Evolutionary conservation across 1,140 invertebrate species (phyloP), one percentile per base, ranked within the genome.

Genomic region (Wasmannia auropunctata): DNA sequence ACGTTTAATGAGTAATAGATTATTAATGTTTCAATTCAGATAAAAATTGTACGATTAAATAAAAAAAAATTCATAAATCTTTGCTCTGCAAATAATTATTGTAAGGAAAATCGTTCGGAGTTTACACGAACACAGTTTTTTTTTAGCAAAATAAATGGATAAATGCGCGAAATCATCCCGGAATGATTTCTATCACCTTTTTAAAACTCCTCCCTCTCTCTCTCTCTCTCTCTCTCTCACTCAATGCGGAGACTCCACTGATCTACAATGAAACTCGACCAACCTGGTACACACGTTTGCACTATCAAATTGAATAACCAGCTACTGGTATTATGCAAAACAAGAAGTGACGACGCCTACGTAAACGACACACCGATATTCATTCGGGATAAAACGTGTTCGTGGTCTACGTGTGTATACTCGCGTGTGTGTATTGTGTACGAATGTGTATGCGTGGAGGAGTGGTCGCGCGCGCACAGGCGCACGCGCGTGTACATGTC

Each of bases 321-420:
- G 37, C 79, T 74, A 83, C 79, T 83, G 67, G 22, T 58, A 81
- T 81, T 81, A 60, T 72, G 79, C 79, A 83, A 46, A 84, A 85
- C 74, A 85, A 77, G 70, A 77, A 62, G 31, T 85, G 83, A 79
- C 74, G 83, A 79, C 83, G 72, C 83, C 56, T 77, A n/a, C n/a
- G n/a, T n/a, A 85, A 16, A 85, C 81, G 69, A 77, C 16, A 85
- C 81, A 85, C 56, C 70, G 81, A 85, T 49, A 79, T 79, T n/a
- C 72, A 85, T 85, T 79, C 74, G 43, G 28, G 25, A 62, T 19
- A 77, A 63, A 84, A 74, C 22, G 65, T 81, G 49, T 56, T 75
- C 28, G 43, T 80, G 19, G 25, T 75, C 69, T 75, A 54, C 46
- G 31, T 84, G 37, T 51, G 49, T 37, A 11, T 65, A 16, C 37